Base-by-base conservation (phyloP, 2,888 invertebrate species). In the Amphipoea lucens region DNA sequence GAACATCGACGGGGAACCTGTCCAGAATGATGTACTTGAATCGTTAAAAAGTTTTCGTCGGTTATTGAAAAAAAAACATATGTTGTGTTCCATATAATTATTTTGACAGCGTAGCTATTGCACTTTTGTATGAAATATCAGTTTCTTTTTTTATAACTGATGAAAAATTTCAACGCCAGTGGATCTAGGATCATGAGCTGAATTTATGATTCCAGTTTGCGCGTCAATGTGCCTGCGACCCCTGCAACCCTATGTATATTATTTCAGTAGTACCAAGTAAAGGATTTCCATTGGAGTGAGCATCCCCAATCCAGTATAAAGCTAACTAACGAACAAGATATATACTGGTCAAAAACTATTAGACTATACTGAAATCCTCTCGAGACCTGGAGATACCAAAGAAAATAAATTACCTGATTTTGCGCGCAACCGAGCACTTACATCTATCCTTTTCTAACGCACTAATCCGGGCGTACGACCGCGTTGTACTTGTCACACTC, bases 401-500 rank as follows among this genome's bases (percentile, higher is more conserved):
- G 77, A 85, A 91, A 90, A 92, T 92, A 92, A 91, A 92, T 92
- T 90, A 90, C 88, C 82, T 86, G 88, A 86, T 88, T 89, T 91
- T 89, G 82, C 88, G 88, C 88, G 89, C 85, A 89, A 84, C 82
- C 78, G 82, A 85, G 80, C 80, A 86, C 88, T 89, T 89, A 90
- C 85, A 83, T 88, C 90, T 88, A 87, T 94, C 94, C 91, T 89
- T 90, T 88, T 93, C 92, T 84, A 85, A 82, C 91, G 73, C 87
- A 90, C 88, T 93, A 93, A 93, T 94, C 92, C 90, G 86, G 69
- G 87, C 86, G 90, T 91, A 90, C 84, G 71, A 82, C 84, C 87
- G 89, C 89, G 90, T 83, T 93, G 92, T 93, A 92, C 91, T 91
- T 91, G 91, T 95, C 95, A 92, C 94, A 90, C 92, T 95, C 91